Conservation (phyloP, 2,113 vertebrate species). For the Cygnus atratus region DNA sequence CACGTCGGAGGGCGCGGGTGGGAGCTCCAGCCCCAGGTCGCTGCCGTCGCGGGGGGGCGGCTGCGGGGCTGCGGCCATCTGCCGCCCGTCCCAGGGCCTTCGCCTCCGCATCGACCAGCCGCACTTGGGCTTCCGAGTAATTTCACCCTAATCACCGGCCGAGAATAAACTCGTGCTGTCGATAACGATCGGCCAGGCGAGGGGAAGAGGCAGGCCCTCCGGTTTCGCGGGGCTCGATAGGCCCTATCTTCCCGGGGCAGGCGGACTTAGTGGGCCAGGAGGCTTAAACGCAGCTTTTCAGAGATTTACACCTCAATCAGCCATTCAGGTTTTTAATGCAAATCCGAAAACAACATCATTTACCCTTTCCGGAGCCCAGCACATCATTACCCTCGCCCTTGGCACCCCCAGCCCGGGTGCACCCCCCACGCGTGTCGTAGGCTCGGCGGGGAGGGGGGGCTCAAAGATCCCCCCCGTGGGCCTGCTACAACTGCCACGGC, state of each 20-base stretch:
- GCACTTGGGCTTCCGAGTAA: constrained; percentile 85
- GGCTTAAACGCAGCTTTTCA: constrained; percentile 82
- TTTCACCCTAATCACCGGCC: constrained; percentile 86
- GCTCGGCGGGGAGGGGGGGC: too few species aligned
- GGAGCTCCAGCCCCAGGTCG: too few species aligned
- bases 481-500: too few species aligned
- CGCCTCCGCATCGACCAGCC: constrained; percentile 76
- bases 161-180: constrained; percentile 76
- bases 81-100: constrained; percentile 66
- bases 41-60: not conserved
- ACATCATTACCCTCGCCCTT: not conserved
- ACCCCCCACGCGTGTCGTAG: too few species aligned
- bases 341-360: constrained; percentile 62
- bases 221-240: constrained; percentile 74
- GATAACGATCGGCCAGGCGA: constrained; percentile 73
- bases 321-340: constrained; percentile 69
- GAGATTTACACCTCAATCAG: constrained; percentile 78
- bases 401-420: not conserved
- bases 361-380: not conserved
- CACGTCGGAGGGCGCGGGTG: too few species aligned
- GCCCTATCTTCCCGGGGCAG: constrained; percentile 81
- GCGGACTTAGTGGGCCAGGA: constrained; percentile 70
- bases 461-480: too few species aligned
- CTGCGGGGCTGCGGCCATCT: constrained; percentile 58
- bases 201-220: constrained; percentile 27